Percentiles rank a stretch among this genome's conserved stretches.
phyloP scores from a whole-genome alignment of 2,888 invertebrate genomes.

The Agrypnus murinus region DNA sequence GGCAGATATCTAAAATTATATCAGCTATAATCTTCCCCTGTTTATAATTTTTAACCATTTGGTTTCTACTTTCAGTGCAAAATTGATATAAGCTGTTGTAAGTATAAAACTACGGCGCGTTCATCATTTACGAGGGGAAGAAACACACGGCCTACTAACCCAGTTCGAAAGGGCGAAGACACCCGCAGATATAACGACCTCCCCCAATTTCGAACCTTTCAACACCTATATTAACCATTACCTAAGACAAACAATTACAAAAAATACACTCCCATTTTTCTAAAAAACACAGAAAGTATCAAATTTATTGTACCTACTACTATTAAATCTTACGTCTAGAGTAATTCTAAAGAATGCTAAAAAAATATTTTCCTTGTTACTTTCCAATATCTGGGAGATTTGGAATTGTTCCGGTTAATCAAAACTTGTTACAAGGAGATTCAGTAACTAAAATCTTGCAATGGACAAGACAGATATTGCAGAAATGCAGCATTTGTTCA shows the following conservation, averaged over 20 bases:
- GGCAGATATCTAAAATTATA: too few species aligned
- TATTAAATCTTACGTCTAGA: background rate
- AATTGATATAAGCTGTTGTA: constrained; percentile 15
- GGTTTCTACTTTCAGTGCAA: background rate
- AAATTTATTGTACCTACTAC: too few species aligned
- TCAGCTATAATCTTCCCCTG: too few species aligned
- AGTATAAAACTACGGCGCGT: constrained; percentile 9
- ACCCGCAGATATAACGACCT: constrained; percentile 57
- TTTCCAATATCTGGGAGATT: too few species aligned
- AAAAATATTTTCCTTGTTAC: constrained; percentile 6
- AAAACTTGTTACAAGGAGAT: background rate
- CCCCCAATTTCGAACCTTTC: constrained; percentile 26
- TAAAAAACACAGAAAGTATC: too few species aligned
- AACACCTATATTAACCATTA: background rate
- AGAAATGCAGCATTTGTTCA: constrained; percentile 48
- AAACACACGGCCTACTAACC: constrained; percentile 61
- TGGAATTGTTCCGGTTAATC: too few species aligned
- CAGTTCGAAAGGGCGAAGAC: constrained; percentile 64
- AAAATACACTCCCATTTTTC: background rate
- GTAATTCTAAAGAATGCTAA: constrained; percentile 1
- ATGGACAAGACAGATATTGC: constrained; percentile 31
- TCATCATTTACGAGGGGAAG: constrained; percentile 32
- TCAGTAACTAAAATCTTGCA: constrained; percentile 1
- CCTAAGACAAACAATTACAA: background rate
- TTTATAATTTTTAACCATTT: background rate